Conservation (phyloP, 2,113 vertebrate species). For the Elanoides forficatus region DNA sequence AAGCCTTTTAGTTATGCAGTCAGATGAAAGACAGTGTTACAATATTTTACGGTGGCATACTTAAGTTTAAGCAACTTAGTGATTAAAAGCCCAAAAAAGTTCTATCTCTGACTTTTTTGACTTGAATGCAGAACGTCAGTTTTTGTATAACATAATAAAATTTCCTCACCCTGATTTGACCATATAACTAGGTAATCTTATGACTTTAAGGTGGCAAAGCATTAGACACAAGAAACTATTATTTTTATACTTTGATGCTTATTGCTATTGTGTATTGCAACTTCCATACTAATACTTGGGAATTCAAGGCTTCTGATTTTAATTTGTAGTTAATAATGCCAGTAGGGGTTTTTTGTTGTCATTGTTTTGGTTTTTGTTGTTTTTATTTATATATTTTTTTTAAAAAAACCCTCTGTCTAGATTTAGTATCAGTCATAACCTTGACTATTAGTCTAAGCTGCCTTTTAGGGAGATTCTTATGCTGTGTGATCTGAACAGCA, state of each 20-base stretch:
- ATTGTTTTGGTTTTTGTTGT: background rate
- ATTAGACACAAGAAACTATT: background rate
- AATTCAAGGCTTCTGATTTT: background rate
- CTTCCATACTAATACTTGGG: background rate
- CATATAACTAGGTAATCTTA: background rate
- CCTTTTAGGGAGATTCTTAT: background rate
- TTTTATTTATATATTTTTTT: background rate
- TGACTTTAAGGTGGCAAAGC: background rate
- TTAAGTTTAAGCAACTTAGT: background rate
- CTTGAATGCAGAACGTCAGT: background rate
- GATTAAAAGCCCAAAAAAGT: background rate
- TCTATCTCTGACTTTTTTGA: accelerated
- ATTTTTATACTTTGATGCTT: background rate
- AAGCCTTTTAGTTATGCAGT: background rate
- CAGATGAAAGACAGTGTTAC: background rate
- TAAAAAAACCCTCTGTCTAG: background rate
- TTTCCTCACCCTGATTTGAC: background rate
- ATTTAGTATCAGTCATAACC: background rate
- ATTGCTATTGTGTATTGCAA: background rate
- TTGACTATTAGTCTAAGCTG: background rate
- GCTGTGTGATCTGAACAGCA: background rate
- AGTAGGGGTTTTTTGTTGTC: background rate
- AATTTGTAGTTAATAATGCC: background rate
- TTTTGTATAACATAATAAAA: background rate
- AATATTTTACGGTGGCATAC: background rate